phyloP scores from a whole-genome alignment of 2,797 vertebrate species.

The Crossoptilon crossoptilon region DNA sequence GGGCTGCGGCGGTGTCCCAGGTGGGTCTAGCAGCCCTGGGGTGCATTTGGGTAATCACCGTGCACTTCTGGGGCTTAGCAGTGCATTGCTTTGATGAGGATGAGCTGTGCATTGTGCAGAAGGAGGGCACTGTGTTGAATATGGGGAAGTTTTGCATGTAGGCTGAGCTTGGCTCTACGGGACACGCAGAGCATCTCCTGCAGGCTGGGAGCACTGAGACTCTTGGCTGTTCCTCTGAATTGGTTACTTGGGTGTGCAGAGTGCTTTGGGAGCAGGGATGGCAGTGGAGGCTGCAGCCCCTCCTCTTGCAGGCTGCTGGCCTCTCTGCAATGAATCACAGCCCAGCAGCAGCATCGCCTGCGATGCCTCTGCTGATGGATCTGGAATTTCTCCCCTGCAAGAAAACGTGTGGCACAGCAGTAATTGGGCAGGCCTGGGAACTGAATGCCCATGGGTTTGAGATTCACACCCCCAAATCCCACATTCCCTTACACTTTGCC shows the following conservation, averaged over 20 bases:
- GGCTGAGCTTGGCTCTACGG: not conserved
- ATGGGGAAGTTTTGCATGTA: not conserved
- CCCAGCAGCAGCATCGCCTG: not conserved
- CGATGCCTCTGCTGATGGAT: not conserved
- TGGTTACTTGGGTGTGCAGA: fast-evolving
- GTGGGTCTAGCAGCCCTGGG: not conserved
- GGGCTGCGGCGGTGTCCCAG: not conserved
- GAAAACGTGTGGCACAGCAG: slow-evolving; percentile 13
- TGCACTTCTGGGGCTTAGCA: fast-evolving
- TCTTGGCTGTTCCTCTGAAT: fast-evolving
- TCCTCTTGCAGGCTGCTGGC: not conserved
- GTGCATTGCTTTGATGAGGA: fast-evolving
- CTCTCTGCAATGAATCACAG: not conserved
- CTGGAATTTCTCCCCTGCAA: not conserved
- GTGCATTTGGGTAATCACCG: fast-evolving
- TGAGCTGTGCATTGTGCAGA: fast-evolving
- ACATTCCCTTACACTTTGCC: fast-evolving
- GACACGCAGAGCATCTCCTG: not conserved
- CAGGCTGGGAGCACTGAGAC: not conserved
- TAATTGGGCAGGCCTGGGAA: not conserved
- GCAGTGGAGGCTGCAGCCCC: fast-evolving
- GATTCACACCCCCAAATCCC: not conserved
- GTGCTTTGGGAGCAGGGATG: not conserved
- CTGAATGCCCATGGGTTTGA: fast-evolving
- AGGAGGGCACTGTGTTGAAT: not conserved